phyloP scores from a whole-genome alignment of 2,797 vertebrate genomes.

The Hipposideros larvatus region DNA sequence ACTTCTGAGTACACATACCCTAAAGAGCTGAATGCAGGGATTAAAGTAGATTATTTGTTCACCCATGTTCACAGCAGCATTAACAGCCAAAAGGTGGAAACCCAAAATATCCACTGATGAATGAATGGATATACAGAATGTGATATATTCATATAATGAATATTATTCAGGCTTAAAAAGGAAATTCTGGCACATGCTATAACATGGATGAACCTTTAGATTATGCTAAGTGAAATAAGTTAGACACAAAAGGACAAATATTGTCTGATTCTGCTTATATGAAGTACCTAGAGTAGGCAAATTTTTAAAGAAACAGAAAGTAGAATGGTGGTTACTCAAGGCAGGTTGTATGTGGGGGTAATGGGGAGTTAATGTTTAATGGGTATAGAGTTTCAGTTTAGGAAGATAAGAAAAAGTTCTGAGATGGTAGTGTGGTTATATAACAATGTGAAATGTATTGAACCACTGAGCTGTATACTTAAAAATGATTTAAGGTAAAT shows the following conservation, averaged over 20 bases:
- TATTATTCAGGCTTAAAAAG: not conserved
- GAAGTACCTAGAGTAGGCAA: not conserved
- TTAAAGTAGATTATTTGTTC: too few relatives aligned
- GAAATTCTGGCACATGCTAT: not conserved
- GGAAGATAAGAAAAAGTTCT: not conserved
- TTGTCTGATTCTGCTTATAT: not conserved
- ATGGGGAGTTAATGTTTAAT: not conserved
- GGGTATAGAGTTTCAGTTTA: not conserved
- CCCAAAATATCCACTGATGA: not conserved
- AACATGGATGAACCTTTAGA: not conserved
- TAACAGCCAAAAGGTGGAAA: not conserved
- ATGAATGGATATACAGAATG: not conserved
- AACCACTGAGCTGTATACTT: not conserved
- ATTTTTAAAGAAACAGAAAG: not conserved
- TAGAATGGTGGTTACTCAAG: not conserved
- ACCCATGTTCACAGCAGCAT: not conserved
- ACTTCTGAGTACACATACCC: not conserved
- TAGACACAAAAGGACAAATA: not conserved
- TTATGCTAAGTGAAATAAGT: not conserved
- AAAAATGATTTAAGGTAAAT: not conserved
- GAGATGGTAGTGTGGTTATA: not conserved
- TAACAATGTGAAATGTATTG: not conserved
- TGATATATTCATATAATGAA: not conserved
- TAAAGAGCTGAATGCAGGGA: not conserved
- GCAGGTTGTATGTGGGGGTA: not conserved